Conservation (phyloP, 23 tunicate genomes). For the Ascidia mentula region DNA sequence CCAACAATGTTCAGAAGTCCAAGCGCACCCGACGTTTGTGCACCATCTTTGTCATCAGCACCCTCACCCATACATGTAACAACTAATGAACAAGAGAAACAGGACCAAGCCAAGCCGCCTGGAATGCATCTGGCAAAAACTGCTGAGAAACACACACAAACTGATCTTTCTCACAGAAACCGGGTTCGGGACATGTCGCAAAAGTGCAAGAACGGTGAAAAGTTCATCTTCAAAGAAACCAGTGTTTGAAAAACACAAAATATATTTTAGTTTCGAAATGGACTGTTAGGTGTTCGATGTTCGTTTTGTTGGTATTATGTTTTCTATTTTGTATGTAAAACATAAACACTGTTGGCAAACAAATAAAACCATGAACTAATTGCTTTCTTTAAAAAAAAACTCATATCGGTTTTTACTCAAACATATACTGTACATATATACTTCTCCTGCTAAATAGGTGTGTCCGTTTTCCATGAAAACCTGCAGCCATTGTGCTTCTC, state of each 20-base stretch:
- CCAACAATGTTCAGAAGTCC: slow-evolving; percentile 20
- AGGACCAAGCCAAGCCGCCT: neutral
- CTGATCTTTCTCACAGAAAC: neutral
- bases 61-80: neutral
- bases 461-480: too few relatives aligned
- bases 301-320: too few relatives aligned
- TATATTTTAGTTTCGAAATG: too few relatives aligned
- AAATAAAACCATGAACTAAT: too few relatives aligned
- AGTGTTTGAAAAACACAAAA: neutral
- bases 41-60: slow-evolving; percentile 14
- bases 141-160: neutral
- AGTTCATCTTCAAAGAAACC: neutral
- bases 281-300: too few relatives aligned
- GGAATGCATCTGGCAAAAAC: neutral
- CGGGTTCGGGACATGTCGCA: neutral
- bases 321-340: too few relatives aligned
- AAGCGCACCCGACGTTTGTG: slow-evolving; percentile 34
- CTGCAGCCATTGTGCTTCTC: too few relatives aligned
- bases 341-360: too few relatives aligned
- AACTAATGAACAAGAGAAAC: neutral
- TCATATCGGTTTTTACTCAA: too few relatives aligned
- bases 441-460: too few relatives aligned
- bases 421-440: too few relatives aligned
- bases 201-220: neutral
- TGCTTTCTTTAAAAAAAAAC: too few relatives aligned